Base-by-base conservation (phyloP, 2,888 invertebrate genomes). In the Hypomecis atomaria region DNA sequence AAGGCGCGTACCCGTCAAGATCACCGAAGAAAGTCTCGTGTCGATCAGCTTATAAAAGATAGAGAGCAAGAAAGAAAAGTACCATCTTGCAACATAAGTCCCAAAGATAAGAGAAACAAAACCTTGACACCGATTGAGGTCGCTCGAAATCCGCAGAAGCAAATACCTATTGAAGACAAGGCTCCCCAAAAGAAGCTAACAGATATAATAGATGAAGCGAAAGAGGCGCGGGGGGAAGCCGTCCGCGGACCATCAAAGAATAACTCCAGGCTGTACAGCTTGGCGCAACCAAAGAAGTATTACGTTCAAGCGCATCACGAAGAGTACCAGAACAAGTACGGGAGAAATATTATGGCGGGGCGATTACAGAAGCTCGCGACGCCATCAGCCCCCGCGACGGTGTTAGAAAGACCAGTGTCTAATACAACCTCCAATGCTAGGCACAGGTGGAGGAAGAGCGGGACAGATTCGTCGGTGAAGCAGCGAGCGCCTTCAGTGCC, bases 171-270 rank as follows among this genome's bases (percentile, higher is more conserved):
- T 10, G 81, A 84, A 0, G 83, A 85, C 10, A 85, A 71, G 65
- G 38, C 61, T 6, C 52, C 72, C 0, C 85, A 76, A 64, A 86
- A 82, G 61, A 88, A 87, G 69, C 73, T 88, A 37, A 62, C 70
- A 9, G 90, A 91, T 63, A 78, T 89, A n/a, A 78, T 87, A 52
- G 90, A 92, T 23, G 90, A 90, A 74, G 88, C 76, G 4, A 91
- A 87, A 74, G 91, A 92, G 80, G 84, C 90, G 0, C 83, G 88
- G 63, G 92, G 92, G 0, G 90, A 92, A 75, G 92, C 91, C n/a
- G 90, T 92, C 5, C 81, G 87, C 6, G 92, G 92, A 0, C 91
- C 91, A 43, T 78, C 84, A 0, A 87, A 83, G 73, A 67, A 77
- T 5, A 77, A 70, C 65, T 82, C 90, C 34, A 83, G 92, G 63